A percentile compares a stretch with the other conserved stretches of the same genome.
phyloP scores from a whole-genome alignment of 1,140 invertebrate species.

The Palaemon carinicauda region DNA sequence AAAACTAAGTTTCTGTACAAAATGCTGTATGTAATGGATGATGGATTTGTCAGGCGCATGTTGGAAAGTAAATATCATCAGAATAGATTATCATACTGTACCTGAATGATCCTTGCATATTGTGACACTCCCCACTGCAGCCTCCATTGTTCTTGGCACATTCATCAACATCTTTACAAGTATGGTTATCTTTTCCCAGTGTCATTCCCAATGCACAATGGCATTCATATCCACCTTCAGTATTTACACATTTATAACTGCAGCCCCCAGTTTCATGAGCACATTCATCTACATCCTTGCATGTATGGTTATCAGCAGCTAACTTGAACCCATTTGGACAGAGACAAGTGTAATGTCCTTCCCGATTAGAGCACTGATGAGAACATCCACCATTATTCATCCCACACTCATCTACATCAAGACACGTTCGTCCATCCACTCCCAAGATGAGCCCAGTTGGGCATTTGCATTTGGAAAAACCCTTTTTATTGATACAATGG shows the following conservation, averaged over 20 bases:
- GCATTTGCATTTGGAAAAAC: slow-evolving; percentile 58
- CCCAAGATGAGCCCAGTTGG: slow-evolving; percentile 59
- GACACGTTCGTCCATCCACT: slow-evolving; percentile 58
- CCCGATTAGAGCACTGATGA: slow-evolving; percentile 64
- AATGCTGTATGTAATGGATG: no score
- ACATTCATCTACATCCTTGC: slow-evolving; percentile 66
- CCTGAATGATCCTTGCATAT: slow-evolving; percentile 68
- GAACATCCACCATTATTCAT: slow-evolving; percentile 64
- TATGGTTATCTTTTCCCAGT: slow-evolving; percentile 65
- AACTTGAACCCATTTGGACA: slow-evolving; percentile 64
- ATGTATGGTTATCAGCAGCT: slow-evolving; percentile 48
- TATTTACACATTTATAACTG: slow-evolving; percentile 84
- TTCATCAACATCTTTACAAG: slow-evolving; percentile 65
- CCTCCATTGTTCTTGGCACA: slow-evolving; percentile 64
- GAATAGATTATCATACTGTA: slow-evolving; percentile 63
- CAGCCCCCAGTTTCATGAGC: slow-evolving; percentile 67
- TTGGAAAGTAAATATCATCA: neutral
- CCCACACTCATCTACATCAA: slow-evolving; percentile 64
- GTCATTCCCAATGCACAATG: slow-evolving; percentile 64
- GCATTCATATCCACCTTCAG: slow-evolving; percentile 70
- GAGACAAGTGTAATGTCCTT: slow-evolving; percentile 64
- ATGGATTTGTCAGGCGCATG: no score
- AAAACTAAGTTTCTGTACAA: no score
- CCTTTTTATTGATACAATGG: slow-evolving; percentile 57
- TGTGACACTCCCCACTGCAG: slow-evolving; percentile 71